These are phyloP conservation scores for Lagorchestes hirsutus DNA, from an alignment of 2,797 vertebrate species.

Conservation along the genomic window DNA sequence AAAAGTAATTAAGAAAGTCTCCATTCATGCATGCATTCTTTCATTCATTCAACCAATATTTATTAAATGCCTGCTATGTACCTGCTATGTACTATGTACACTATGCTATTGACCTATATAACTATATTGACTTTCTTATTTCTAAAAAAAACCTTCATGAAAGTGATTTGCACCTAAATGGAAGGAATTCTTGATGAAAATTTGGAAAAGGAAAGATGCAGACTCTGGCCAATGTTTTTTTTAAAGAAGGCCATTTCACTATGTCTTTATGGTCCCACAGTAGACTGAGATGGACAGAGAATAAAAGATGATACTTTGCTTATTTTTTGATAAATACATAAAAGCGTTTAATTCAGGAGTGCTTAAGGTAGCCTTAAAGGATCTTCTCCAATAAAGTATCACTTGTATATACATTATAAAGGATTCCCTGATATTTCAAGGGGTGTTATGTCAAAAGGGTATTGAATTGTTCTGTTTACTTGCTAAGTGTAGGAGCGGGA, in stretches of 20 bases:
- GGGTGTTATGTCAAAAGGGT: not conserved
- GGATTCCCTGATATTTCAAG: not conserved
- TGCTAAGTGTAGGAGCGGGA: not conserved
- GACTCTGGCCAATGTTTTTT: not conserved
- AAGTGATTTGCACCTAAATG: not conserved
- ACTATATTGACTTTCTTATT: not conserved
- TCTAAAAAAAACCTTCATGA: not conserved
- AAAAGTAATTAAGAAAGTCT: not conserved
- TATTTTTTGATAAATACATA: not conserved
- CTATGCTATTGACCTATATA: not conserved
- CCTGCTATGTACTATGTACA: not conserved
- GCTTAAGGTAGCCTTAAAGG: not conserved
- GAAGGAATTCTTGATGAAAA: not conserved
- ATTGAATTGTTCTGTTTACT: not conserved
- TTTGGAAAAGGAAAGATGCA: not conserved
- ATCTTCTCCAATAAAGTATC: not conserved
- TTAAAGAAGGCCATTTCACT: not conserved
- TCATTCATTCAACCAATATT: not conserved
- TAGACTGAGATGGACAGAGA: not conserved
- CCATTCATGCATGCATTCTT: not conserved
- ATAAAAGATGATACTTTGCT: not conserved
- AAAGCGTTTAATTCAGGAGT: not conserved
- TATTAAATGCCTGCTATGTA: not conserved
- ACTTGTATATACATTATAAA: not conserved
- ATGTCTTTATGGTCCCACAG: not conserved